A percentile compares a stretch with the other conserved stretches of the same genome.
These are phyloP conservation scores for Tachypleus tridentatus DNA, from an alignment of 1,140 invertebrate species.

Conservation along the genomic window DNA sequence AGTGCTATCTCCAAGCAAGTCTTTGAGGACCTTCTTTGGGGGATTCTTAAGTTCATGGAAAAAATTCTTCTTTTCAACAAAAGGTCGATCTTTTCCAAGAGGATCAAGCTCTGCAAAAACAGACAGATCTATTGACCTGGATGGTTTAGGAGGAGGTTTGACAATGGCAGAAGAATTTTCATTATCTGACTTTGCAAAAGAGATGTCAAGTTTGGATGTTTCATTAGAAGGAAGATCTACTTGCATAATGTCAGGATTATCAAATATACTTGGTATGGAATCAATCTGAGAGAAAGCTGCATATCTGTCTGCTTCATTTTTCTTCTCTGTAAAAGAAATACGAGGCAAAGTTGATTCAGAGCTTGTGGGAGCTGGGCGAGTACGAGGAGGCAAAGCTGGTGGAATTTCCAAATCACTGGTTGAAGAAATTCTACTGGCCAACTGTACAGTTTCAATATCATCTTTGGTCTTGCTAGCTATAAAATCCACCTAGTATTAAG, in stretches of 20 bases:
- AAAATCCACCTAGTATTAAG: too few relatives aligned
- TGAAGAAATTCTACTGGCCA: too few relatives aligned
- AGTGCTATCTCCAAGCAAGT: conserved; percentile 41
- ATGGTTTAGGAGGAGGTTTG: conserved; percentile 17
- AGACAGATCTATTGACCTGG: conserved; percentile 39
- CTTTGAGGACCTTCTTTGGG: conserved; percentile 77
- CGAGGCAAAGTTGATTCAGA: too few relatives aligned
- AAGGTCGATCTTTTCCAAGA: conserved; percentile 69
- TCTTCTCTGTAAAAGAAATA: too few relatives aligned
- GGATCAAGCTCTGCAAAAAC: conserved; percentile 87
- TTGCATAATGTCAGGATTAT: conserved; percentile 13
- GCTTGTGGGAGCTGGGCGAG: too few relatives aligned
- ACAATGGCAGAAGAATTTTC: conserved; percentile 15
- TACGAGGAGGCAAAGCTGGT: too few relatives aligned
- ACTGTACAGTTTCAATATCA: too few relatives aligned
- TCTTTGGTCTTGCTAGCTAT: too few relatives aligned
- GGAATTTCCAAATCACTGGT: too few relatives aligned
- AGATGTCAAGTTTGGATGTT: neutral
- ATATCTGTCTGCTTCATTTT: conserved; percentile 13
- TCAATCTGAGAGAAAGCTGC: conserved; percentile 20
- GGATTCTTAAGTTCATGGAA: conserved; percentile 88
- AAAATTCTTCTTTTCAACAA: conserved; percentile 88
- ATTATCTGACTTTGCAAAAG: neutral
- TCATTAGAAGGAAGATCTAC: neutral
- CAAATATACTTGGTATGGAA: conserved; percentile 18